Evolutionary conservation across 1,140 invertebrate genomes (phyloP).

Genomic region (Sweltsa coloradensis): DNA sequence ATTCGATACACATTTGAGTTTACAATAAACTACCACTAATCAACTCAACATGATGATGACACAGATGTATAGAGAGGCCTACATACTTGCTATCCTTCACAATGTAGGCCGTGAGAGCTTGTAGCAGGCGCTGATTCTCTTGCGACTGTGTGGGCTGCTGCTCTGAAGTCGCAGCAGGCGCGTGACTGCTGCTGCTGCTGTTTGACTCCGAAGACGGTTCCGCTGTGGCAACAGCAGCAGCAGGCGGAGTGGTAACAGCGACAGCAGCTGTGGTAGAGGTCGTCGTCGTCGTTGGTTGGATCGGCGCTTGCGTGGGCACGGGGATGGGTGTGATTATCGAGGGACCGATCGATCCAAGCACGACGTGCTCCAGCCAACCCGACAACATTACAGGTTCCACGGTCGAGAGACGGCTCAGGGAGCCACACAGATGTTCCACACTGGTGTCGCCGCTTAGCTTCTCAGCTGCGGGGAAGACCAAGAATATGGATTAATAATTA

Average conservation of each 20-base stretch:
- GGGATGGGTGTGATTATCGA: no score
- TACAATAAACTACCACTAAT: no score
- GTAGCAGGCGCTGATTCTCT: constrained; percentile 59
- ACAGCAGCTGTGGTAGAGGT: constrained; percentile 3
- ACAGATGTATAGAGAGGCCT: no score
- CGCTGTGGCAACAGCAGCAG: constrained; percentile 5
- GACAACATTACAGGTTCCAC: constrained; percentile 52
- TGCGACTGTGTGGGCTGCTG: constrained; percentile 28
- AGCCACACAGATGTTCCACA: constrained; percentile 53
- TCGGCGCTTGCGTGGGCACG: no score
- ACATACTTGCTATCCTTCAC: constrained; percentile 54
- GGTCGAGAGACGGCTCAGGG: constrained; percentile 49
- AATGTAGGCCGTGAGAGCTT: constrained; percentile 58
- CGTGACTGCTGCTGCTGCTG: constrained; percentile 9
- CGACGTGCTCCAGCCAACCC: constrained; percentile 53
- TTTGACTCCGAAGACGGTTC: constrained; percentile 8
- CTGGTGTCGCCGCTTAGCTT: constrained; percentile 42
- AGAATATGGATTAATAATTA: no score
- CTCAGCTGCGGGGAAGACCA: constrained; percentile 28
- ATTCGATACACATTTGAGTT: no score
- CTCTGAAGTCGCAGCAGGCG: constrained; percentile 18
- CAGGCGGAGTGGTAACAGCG: not conserved
- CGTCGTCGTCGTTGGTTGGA: not conserved
- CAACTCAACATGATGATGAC: no score
- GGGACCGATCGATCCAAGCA: constrained; percentile 39